Evolutionary conservation across 2,113 vertebrate species (phyloP), one percentile per base, ranked within the genome.

Genomic region (Tragelaphus strepsiceros): DNA sequence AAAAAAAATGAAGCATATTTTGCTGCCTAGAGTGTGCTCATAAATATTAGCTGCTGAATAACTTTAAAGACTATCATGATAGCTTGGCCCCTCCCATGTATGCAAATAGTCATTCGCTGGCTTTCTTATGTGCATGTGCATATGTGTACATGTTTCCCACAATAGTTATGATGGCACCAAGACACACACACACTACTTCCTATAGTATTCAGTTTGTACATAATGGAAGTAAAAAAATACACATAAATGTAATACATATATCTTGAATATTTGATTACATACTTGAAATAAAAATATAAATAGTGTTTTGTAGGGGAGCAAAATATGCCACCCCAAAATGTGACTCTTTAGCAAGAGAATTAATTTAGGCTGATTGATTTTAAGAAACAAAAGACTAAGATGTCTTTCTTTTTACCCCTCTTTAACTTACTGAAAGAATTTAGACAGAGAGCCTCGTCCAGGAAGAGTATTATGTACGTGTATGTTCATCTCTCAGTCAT

Each of bases 1-100:
- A 54, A 91, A 91, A 51, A 89, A 89, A 96, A n/a, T 82, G 49
- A 61, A 87, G n/a, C 58, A 24, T 56, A 90, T 87, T 82, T 96
- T 67, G 5, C 53, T 95, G 14, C 82, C 26, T 91, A 54, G 10
- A 64, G 19, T 67, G 14, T 82, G 24, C 17, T 92, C 43, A 94
- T 90, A 86, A 80, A 46, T 88, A 26, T 46, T 84, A 58, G 21
- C 19, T 77, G 64, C n/a, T 80, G 11, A 22, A 90, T 7, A 83
- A 67, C 11, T 93, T 87, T 88, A 78, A 88, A 71, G 32, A 91
- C 54, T 82, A 62, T 94, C 67, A 91, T 77, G 30, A 82, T 39
- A 87, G 6, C n/a, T 82, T 87, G 30, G 4, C 6, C 14, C 43
- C 30, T 89, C 24, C 51, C 2, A 53, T 81, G 10, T 81, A 62